Evolutionary conservation across 2,797 vertebrate species (phyloP).

Genomic region (Tragelaphus oryx): DNA sequence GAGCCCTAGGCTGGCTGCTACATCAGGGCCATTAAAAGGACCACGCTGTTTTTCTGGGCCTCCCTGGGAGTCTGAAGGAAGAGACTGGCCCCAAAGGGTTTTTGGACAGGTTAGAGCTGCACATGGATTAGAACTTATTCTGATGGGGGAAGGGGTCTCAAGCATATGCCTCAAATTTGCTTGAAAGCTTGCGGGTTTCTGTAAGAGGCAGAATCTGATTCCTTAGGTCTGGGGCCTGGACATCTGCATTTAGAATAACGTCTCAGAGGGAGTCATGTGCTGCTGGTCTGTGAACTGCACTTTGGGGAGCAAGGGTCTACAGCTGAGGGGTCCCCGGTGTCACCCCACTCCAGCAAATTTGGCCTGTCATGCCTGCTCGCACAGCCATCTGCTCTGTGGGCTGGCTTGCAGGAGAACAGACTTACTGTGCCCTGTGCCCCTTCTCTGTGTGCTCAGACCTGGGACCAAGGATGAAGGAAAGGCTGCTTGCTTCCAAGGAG

Average conservation of each 20-base stretch:
- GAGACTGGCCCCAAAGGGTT: background rate
- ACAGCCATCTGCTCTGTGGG: constrained; percentile 7
- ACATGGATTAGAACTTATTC: background rate
- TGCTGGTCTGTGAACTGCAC: background rate
- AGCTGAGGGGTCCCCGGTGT: background rate
- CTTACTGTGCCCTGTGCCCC: accelerated
- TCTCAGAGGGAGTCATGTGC: background rate
- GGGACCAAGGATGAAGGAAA: background rate
- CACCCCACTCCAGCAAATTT: background rate
- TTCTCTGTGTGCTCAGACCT: background rate
- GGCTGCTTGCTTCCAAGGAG: background rate
- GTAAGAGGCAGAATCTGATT: background rate
- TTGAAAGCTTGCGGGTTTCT: background rate
- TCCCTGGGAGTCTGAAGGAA: constrained; percentile 10
- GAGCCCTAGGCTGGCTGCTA: background rate
- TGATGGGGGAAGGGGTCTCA: background rate
- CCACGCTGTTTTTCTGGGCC: background rate
- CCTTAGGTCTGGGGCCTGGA: background rate
- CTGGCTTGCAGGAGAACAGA: background rate
- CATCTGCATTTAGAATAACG: background rate
- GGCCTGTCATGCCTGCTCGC: background rate
- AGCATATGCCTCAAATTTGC: background rate
- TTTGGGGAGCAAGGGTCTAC: background rate
- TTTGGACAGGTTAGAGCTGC: background rate
- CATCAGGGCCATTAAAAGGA: background rate